Conservation (phyloP, 2,797 vertebrate species). For the Dendrocincla tyrannina region DNA sequence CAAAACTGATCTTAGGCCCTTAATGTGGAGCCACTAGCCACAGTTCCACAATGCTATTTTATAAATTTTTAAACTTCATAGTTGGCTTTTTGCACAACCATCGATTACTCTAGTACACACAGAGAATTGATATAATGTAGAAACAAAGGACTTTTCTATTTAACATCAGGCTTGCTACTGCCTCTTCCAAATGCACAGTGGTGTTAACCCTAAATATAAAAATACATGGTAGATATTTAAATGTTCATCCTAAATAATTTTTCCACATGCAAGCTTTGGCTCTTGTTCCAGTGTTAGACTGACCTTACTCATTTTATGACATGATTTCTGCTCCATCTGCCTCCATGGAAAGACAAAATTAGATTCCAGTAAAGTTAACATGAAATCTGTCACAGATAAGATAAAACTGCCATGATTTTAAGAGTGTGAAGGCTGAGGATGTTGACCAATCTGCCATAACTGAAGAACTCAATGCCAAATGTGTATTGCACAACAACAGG, state of each 20-base stretch:
- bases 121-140: not conserved
- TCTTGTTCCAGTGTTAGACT: not conserved
- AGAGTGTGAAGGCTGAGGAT: not conserved
- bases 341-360: not conserved
- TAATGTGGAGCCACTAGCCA: not conserved
- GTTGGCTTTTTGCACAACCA: not conserved
- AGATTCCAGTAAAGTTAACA: not conserved
- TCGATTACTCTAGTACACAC: not conserved
- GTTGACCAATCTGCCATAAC: not conserved
- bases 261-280: not conserved
- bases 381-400: not conserved
- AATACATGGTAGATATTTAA: not conserved
- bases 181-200: not conserved
- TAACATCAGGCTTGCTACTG: not conserved
- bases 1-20: not conserved
- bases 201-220: not conserved
- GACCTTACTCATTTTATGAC: not conserved
- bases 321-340: not conserved
- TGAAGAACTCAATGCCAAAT: not conserved
- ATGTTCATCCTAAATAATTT: not conserved
- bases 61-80: not conserved
- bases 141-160: not conserved
- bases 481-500: not conserved
- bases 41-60: not conserved
- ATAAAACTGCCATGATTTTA: not conserved